These are phyloP conservation scores for Alectoris magna DNA, from an alignment of 2,797 vertebrate genomes.

Conservation along the genomic window DNA sequence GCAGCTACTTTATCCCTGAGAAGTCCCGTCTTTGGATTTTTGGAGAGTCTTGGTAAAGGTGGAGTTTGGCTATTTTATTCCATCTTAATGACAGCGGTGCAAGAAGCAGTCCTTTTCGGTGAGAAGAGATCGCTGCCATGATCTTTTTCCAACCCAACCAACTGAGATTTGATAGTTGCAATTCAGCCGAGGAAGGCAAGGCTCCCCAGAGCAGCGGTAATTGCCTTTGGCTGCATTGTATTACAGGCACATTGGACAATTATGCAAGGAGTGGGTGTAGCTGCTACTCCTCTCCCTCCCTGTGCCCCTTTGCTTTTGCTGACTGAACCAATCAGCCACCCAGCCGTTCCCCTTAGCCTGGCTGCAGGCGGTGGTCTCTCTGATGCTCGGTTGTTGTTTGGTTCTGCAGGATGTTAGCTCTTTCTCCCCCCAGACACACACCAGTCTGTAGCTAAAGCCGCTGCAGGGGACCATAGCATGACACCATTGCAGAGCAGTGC, in stretches of 20 bases:
- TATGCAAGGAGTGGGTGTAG: not conserved
- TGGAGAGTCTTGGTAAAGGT: not conserved
- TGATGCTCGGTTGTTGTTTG: not conserved
- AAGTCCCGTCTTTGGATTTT: not conserved
- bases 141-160: constrained; percentile 26
- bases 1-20: not conserved
- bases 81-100: not conserved
- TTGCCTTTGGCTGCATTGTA: not conserved
- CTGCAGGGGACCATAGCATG: rapidly evolving
- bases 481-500: rapidly evolving
- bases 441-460: not conserved
- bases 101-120: not conserved
- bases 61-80: not conserved
- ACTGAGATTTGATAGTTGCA: not conserved
- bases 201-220: not conserved
- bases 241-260: not conserved
- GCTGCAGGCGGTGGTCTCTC: rapidly evolving
- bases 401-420: not conserved
- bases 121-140: not conserved
- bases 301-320: rapidly evolving
- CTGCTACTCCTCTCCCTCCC: rapidly evolving
- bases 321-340: not conserved
- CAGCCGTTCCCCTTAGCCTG: not conserved
- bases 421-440: not conserved
- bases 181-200: not conserved